A percentile compares a stretch with the other conserved stretches of the same genome.
phyloP scores from a whole-genome alignment of 2,888 invertebrate species.

The Helicoverpa assulta region DNA sequence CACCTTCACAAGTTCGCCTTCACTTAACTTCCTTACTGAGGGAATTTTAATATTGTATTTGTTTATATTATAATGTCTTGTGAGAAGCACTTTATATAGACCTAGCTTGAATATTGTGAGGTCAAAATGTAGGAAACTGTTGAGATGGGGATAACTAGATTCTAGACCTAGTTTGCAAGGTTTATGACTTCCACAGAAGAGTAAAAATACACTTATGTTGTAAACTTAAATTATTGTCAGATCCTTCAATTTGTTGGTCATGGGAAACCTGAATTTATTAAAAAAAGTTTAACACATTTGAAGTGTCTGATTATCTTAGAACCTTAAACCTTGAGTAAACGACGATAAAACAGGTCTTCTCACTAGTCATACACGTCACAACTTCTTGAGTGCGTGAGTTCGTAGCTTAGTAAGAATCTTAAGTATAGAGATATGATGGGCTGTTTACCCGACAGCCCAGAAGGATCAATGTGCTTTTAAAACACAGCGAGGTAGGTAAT shows the following conservation, averaged over 20 bases:
- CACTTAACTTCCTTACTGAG: constrained; percentile 18
- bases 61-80: constrained; percentile 8
- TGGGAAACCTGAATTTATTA: background rate
- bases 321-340: no score
- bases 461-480: no score
- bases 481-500: no score
- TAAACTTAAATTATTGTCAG: background rate
- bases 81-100: background rate
- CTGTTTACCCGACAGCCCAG: no score
- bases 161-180: background rate
- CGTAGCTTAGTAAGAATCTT: no score
- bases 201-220: background rate
- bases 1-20: constrained; percentile 44
- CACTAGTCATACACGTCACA: no score
- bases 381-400: no score
- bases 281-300: no score
- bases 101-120: constrained; percentile 2
- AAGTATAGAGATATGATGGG: no score
- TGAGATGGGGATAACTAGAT: background rate
- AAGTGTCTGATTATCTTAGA: no score
- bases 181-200: background rate
- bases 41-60: constrained; percentile 18
- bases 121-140: constrained; percentile 24
- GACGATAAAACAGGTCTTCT: no score
- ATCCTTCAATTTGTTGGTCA: background rate